Evolutionary conservation across 37 sponge, comb jelly and placozoan species (phyloP).

Genomic region (Hexactinellida sp.): DNA sequence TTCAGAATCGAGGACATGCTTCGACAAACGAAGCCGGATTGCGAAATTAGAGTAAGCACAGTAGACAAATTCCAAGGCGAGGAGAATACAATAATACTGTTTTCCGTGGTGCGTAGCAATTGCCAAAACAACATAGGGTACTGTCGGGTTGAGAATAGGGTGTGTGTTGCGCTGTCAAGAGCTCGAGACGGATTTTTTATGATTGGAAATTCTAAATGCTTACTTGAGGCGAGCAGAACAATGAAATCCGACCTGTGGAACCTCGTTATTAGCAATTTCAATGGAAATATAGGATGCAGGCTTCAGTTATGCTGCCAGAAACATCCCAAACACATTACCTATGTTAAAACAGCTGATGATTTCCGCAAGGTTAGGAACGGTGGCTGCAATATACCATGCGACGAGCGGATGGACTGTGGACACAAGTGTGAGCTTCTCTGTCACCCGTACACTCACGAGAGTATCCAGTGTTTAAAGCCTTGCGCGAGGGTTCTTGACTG

Average conservation of each 20-base stretch:
- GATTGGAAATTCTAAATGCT: background rate
- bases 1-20: background rate
- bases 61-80: conserved; percentile 23
- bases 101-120: conserved; percentile 14
- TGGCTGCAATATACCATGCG: background rate
- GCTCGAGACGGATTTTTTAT: background rate
- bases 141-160: background rate
- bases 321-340: background rate
- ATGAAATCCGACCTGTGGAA: background rate
- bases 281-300: background rate
- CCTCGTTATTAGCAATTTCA: background rate
- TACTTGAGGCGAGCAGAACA: background rate
- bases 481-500: background rate
- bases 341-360: background rate
- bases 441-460: background rate
- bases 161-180: conserved; percentile 13
- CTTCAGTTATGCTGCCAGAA: background rate
- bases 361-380: background rate
- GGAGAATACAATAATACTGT: conserved; percentile 9
- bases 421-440: background rate
- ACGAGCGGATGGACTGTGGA: background rate
- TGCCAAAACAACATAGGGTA: background rate
- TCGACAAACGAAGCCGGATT: background rate
- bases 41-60: background rate
- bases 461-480: background rate